These are phyloP conservation scores for Phycodurus eques DNA, from an alignment of 2,113 vertebrate genomes.

Conservation along the genomic window DNA sequence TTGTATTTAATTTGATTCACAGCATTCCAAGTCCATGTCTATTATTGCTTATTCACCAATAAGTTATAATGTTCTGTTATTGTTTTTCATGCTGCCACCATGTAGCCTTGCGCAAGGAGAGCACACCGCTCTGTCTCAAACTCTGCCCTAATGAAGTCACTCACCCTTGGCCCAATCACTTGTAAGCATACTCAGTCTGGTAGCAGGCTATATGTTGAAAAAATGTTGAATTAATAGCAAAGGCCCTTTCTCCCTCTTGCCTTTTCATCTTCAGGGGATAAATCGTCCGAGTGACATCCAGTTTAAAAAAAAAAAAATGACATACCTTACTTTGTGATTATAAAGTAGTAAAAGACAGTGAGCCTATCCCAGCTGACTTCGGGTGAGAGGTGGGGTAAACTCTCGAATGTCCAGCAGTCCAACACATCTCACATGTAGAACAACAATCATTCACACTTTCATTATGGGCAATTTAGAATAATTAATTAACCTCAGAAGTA, in stretches of 20 bases:
- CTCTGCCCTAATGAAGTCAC: background rate
- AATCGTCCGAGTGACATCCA: slow-evolving; percentile 8
- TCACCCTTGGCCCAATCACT: slow-evolving; percentile 52
- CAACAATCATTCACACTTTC: background rate
- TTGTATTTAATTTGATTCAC: background rate
- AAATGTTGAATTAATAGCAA: background rate
- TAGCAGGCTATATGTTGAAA: background rate
- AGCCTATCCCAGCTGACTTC: too few relatives aligned
- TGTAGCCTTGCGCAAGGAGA: slow-evolving; percentile 38
- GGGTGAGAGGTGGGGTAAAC: background rate
- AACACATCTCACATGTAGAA: background rate
- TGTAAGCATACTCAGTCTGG: slow-evolving; percentile 36
- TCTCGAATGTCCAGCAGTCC: background rate
- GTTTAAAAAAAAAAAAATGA: background rate
- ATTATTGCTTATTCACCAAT: background rate
- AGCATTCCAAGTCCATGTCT: background rate
- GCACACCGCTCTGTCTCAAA: slow-evolving; percentile 31
- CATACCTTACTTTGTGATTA: too few relatives aligned
- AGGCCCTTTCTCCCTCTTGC: background rate
- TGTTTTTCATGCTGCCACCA: background rate
- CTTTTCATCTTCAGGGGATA: slow-evolving; percentile 28
- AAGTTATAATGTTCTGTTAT: background rate
- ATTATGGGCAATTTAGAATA: background rate
- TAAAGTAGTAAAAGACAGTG: too few relatives aligned
- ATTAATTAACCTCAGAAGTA: background rate